phyloP scores from a whole-genome alignment of 2,888 invertebrate genomes.

The Hyalella azteca region DNA sequence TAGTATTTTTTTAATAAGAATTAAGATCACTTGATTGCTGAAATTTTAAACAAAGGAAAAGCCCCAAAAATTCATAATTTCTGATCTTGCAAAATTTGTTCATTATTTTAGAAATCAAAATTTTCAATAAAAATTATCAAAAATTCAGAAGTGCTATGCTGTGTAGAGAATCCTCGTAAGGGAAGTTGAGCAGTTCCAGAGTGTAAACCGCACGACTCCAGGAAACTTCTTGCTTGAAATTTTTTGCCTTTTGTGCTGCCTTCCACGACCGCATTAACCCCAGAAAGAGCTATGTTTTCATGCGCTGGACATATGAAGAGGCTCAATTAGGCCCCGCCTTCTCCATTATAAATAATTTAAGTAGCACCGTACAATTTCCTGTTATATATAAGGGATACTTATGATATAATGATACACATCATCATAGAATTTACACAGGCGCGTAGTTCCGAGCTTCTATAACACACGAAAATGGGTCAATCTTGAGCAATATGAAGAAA shows the following conservation, averaged over 20 bases:
- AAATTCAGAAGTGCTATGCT: too few species aligned
- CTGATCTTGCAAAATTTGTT: too few species aligned
- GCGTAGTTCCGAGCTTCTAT: background rate
- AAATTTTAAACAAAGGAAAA: too few species aligned
- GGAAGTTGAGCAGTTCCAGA: slow-evolving; percentile 9
- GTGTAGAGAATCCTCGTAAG: background rate
- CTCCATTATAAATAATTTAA: slow-evolving; percentile 32
- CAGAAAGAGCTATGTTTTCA: slow-evolving; percentile 2
- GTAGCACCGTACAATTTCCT: slow-evolving; percentile 31
- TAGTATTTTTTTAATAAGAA: too few species aligned
- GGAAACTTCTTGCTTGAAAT: background rate
- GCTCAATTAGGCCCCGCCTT: slow-evolving; percentile 31
- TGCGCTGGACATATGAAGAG: slow-evolving; percentile 28
- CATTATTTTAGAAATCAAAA: too few species aligned
- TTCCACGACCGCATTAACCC: slow-evolving; percentile 11
- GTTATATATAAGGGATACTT: slow-evolving; percentile 37
- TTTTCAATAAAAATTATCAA: too few species aligned
- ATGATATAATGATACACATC: slow-evolving; percentile 33
- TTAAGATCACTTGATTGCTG: too few species aligned
- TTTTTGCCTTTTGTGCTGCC: background rate
- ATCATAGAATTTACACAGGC: background rate
- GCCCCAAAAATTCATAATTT: too few species aligned
- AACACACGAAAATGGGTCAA: slow-evolving; percentile 7
- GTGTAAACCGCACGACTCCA: background rate
- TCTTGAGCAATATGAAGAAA: slow-evolving; percentile 1